Evolutionary conservation across 2,113 vertebrate genomes (phyloP), one percentile per base, ranked within the genome.

Genomic region (Saiga tatarica): DNA sequence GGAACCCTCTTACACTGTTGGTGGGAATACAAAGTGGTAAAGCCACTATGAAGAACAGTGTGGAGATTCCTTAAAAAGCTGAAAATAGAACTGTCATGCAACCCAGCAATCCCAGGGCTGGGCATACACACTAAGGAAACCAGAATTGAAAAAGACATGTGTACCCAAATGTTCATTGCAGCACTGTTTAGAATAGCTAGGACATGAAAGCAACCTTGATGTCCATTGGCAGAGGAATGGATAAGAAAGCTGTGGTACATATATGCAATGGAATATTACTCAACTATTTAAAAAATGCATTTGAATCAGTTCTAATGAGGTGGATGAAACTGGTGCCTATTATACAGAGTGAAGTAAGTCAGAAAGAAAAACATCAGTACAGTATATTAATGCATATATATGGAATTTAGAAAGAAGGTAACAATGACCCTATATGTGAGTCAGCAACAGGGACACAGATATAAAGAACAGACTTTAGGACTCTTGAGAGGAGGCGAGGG

Each of bases 141-240:
- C 62, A 64, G 62, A 64, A n/a, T 17, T 17, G 33, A n/a, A 64
- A n/a, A 33, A n/a, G 16, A 17, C 7, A 64, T 4, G 16, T n/a
- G 62, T n/a, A 64, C 3, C 62, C 15, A 7, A 64, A 19, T n/a
- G 33, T n/a, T n/a, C 62, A 64, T 64, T 0, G 0, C 3, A n/a
- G 62, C 33, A 64, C 33, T n/a, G 33, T 64, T 64, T 64, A n/a
- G 7, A 64, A 64, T n/a, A 64, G 15, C 62, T 17, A 64, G 62
- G 62, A n/a, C 33, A 17, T 64, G 30, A 7, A 64, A 64, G 62
- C 62, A 64, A n/a, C 7, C 3, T n/a, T 17, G 7, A 19, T n/a
- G 33, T n/a, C 62, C 16, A n/a, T n/a, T 9, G 7, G 15, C 62
- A 64, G 62, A 64, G 2, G 3, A 19, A n/a, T 64, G 62, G 16